Evolutionary conservation across 2,797 vertebrate species (phyloP), one percentile per base, ranked within the genome.

Genomic region (Nasua narica): DNA sequence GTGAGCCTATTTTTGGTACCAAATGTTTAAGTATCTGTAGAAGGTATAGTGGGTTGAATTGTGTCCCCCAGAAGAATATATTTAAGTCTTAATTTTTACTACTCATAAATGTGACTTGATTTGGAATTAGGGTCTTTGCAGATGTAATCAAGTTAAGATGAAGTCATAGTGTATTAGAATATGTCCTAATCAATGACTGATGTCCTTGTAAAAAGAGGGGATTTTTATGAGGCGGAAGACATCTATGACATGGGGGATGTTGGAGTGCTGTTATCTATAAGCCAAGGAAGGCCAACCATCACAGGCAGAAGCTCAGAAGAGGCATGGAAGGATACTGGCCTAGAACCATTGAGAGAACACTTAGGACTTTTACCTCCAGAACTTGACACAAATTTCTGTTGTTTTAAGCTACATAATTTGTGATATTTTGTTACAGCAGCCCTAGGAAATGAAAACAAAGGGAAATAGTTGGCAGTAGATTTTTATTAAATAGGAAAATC

Each of bases 401-500:
- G n/a, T 35, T 32, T 70, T 65, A 92, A 58, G 21, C 15, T 14
- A 25, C 7, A 5, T 15, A 37, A 11, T 52, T 82, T 83, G 25
- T 60, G 0, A 1, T 54, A 2, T n/a, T 81, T 76, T 90, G 32
- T 87, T 50, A 23, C 1, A 79, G 10, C n/a, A 89, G 13, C 23
- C 10, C 13, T 46, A 62, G 8, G 16, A 86, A 94, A 81, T 50
- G 14, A 37, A 67, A 48, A 43, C 2, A 21, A 6, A 82, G 29
- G 35, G 8, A 92, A 50, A 78, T 48, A 72, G n/a, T 70, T 86
- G 35, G 25, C 35, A 86, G 50, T 83, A 87, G 32, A 81, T 93
- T 87, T 95, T 95, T 96, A 85, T 95, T 74, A 91, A 79, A 76
- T 83, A 85, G 29, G 56, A 78, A 94, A 94, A 90, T 60, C 23